These are phyloP conservation scores for Hydrotaea diabolus DNA, from an alignment of 2,888 invertebrate species.

Conservation along the genomic window DNA sequence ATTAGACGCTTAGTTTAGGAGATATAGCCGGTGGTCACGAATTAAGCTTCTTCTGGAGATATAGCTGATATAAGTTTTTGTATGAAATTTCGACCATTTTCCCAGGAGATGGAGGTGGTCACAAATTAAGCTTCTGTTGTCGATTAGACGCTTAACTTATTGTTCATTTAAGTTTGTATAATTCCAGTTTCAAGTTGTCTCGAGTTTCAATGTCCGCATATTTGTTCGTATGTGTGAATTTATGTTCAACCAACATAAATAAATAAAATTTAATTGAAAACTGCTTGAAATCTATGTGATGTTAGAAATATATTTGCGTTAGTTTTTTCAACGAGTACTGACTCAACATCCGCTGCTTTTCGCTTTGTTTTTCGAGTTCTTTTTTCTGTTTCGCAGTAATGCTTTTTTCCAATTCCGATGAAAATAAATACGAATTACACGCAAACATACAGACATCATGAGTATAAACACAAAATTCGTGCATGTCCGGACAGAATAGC, in stretches of 20 bases:
- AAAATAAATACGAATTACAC: constrained; percentile 1
- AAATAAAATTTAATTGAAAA: constrained; percentile 3
- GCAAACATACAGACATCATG: neutral
- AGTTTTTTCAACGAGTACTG: neutral
- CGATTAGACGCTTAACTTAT: no score
- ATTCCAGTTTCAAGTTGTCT: no score
- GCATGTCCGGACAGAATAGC: neutral
- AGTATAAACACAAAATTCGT: neutral
- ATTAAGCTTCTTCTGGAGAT: no score
- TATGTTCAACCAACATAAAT: neutral
- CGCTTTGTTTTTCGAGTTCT: neutral
- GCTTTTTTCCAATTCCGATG: neutral
- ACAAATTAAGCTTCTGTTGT: no score
- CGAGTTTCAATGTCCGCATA: no score
- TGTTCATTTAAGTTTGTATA: no score
- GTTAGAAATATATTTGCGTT: neutral
- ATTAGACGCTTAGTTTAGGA: no score
- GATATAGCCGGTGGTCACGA: no score
- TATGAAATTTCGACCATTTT: no score
- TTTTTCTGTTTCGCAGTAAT: neutral
- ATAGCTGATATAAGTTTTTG: no score
- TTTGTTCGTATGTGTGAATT: no score
- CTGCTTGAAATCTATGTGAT: neutral
- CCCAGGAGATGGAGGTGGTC: no score
- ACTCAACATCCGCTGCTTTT: neutral